These are phyloP conservation scores for Ditylenchus weischeri DNA, from an alignment of 2,888 invertebrate genomes.

Conservation along the genomic window DNA sequence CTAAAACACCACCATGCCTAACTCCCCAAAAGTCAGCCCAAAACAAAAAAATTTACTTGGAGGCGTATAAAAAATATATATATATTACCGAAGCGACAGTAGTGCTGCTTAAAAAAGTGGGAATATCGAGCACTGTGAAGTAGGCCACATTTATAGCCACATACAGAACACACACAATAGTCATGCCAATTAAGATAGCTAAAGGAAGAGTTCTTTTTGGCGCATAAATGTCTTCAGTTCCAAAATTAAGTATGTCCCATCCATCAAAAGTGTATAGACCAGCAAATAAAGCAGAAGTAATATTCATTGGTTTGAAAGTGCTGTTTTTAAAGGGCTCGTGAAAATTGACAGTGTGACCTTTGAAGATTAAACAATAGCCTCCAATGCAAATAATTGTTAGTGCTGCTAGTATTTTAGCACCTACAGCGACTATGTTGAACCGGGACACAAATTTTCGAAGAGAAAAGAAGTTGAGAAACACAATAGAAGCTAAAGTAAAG, in stretches of 20 bases:
- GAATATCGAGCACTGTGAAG: constrained; percentile 31
- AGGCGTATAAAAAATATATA: background rate
- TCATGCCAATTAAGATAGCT: constrained; percentile 51
- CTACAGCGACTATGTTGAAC: constrained; percentile 53
- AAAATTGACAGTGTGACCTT: constrained; percentile 24
- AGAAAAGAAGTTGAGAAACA: constrained; percentile 57
- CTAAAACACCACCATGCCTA: too few relatives aligned
- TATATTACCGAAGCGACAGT: constrained; percentile 13
- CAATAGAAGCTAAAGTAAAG: constrained; percentile 33
- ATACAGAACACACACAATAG: constrained; percentile 45
- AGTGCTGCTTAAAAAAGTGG: background rate
- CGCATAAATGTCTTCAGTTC: constrained; percentile 47
- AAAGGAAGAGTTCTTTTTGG: constrained; percentile 47
- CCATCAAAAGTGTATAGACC: constrained; percentile 37
- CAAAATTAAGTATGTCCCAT: constrained; percentile 54
- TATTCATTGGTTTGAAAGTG: constrained; percentile 15
- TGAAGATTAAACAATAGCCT: constrained; percentile 41
- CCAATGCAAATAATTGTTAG: constrained; percentile 49
- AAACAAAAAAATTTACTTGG: too few relatives aligned
- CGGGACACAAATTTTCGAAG: constrained; percentile 51
- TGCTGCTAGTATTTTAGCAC: constrained; percentile 50
- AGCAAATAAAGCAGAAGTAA: constrained; percentile 48
- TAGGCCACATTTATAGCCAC: constrained; percentile 49
- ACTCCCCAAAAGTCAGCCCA: too few relatives aligned
- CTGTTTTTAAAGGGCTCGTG: constrained; percentile 30